Evolutionary conservation across 2,113 vertebrate species (phyloP).

Genomic region (Centrocercus urophasianus): DNA sequence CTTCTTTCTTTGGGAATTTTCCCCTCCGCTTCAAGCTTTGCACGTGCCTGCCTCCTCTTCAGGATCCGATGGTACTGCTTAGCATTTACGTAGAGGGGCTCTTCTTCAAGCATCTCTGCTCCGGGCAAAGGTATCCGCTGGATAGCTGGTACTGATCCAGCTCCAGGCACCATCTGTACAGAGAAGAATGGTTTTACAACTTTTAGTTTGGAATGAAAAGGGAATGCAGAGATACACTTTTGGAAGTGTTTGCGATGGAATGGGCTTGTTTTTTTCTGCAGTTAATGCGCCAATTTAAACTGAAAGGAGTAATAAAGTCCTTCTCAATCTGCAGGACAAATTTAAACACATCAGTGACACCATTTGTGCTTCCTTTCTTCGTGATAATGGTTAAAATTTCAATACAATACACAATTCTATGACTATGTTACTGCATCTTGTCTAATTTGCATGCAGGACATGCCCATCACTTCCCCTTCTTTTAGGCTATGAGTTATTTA

Average conservation of each 20-base stretch:
- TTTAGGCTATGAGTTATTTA: background rate
- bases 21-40: conserved; percentile 97
- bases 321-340: background rate
- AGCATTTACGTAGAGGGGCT: conserved; percentile 97
- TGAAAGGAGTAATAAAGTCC: background rate
- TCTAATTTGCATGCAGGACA: background rate
- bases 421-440: background rate
- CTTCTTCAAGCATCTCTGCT: conserved; percentile 97
- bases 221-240: background rate
- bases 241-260: background rate
- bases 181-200: background rate
- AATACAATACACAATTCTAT: background rate
- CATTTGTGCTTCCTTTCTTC: background rate
- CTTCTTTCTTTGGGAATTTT: conserved; percentile 98
- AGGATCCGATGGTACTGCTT: conserved; percentile 99
- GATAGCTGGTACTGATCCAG: conserved; percentile 90
- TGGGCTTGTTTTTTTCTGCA: background rate
- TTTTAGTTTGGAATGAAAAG: background rate
- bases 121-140: conserved; percentile 96
- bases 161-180: conserved; percentile 93
- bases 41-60: conserved; percentile 94
- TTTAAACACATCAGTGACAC: background rate
- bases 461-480: background rate
- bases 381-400: background rate
- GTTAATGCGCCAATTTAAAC: background rate